These are phyloP conservation scores for Enteromius argenteus DNA, from an alignment of 2,797 vertebrate genomes.

Conservation along the genomic window DNA sequence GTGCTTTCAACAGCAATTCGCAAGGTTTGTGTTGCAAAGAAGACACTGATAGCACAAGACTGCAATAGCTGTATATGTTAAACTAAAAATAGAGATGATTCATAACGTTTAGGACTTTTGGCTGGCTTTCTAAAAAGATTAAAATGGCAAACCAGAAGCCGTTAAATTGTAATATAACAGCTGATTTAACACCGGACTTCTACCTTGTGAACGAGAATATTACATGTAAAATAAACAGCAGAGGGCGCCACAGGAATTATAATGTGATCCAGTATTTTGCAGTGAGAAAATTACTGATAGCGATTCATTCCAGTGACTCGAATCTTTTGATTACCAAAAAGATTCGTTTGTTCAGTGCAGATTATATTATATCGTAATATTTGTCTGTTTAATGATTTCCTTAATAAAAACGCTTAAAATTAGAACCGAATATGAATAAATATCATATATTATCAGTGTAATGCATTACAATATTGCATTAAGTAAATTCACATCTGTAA, in stretches of 20 bases:
- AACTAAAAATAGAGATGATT: background rate
- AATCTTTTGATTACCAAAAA: background rate
- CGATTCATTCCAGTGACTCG: background rate
- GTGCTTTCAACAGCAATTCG: background rate
- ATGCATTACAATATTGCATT: no score
- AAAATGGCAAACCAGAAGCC: background rate
- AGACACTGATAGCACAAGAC: background rate
- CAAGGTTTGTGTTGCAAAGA: background rate
- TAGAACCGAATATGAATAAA: no score
- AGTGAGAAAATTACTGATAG: background rate
- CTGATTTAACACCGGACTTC: background rate
- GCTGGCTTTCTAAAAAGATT: background rate
- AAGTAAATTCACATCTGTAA: no score
- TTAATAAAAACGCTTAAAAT: background rate
- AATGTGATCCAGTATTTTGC: background rate
- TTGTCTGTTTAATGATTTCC: background rate
- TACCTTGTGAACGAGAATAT: background rate
- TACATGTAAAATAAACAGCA: background rate
- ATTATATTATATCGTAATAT: background rate
- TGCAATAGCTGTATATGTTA: background rate
- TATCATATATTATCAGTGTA: no score
- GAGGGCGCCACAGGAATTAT: slow-evolving; percentile 14
- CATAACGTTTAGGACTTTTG: background rate
- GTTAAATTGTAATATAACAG: background rate
- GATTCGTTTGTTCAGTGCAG: background rate